phyloP scores from a whole-genome alignment of 92 coral and sea anemone genomes.

The Bergia puertoricense region DNA sequence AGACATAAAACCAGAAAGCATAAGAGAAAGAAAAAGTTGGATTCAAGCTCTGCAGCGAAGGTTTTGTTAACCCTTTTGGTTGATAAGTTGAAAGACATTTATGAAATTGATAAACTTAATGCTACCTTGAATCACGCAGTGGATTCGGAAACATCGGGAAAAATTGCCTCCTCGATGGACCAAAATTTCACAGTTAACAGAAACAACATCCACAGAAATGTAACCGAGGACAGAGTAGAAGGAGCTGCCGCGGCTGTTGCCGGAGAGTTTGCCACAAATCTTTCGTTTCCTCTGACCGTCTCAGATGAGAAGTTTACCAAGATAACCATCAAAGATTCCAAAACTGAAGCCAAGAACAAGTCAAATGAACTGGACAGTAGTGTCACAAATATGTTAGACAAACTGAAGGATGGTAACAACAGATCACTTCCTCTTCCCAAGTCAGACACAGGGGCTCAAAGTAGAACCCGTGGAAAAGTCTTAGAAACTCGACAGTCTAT shows the following conservation, averaged over 20 bases:
- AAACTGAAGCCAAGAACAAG: constrained; percentile 22
- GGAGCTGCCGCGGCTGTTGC: constrained; percentile 7
- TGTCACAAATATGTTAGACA: constrained; percentile 44
- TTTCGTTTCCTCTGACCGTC: constrained; percentile 77
- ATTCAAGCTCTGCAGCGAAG: constrained; percentile 58
- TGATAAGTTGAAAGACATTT: constrained; percentile 85
- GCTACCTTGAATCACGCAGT: constrained; percentile 36
- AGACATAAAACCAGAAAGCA: constrained; percentile 46
- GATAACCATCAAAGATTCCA: constrained; percentile 46
- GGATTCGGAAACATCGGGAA: constrained; percentile 64
- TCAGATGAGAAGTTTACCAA: constrained; percentile 58
- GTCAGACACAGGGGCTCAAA: constrained; percentile 23
- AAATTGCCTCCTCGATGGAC: constrained; percentile 53
- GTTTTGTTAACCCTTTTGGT: constrained; percentile 74
- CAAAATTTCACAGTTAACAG: constrained; percentile 46
- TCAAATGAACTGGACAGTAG: constrained; percentile 46
- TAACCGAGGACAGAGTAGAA: background rate
- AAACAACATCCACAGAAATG: constrained; percentile 29
- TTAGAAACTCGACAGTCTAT: constrained; percentile 30
- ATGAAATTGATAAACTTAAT: constrained; percentile 76
- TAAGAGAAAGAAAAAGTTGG: constrained; percentile 41
- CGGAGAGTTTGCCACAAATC: constrained; percentile 62
- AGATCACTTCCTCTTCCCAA: background rate
- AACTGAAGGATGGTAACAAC: constrained; percentile 19
- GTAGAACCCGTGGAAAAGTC: constrained; percentile 28